These are phyloP conservation scores for Ichneumon xanthorius DNA, from an alignment of 2,888 invertebrate species.

Conservation along the genomic window DNA sequence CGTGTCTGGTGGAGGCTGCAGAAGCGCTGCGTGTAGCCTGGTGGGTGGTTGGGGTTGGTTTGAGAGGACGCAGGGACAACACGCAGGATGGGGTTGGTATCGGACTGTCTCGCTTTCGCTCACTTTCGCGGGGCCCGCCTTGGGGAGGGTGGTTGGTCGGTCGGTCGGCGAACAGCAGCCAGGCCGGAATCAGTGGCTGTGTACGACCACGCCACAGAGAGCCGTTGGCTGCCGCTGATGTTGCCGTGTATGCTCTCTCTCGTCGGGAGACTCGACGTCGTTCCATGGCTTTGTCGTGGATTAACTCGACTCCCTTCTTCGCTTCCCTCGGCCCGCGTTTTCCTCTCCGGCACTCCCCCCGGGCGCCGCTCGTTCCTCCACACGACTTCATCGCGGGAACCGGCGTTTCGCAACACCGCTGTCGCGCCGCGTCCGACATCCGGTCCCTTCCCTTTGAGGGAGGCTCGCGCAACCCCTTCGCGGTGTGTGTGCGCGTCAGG, in stretches of 20 bases:
- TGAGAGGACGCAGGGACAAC: slow-evolving; percentile 48
- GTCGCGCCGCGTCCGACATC: slow-evolving; percentile 56
- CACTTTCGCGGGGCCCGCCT: neutral
- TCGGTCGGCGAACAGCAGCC: slow-evolving; percentile 3
- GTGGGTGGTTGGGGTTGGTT: slow-evolving; percentile 5
- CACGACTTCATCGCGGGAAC: slow-evolving; percentile 44
- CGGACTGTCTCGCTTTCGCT: slow-evolving; percentile 17
- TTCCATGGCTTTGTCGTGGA: slow-evolving; percentile 72
- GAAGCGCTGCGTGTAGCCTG: slow-evolving; percentile 25
- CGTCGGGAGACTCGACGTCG: slow-evolving; percentile 61
- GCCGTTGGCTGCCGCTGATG: slow-evolving; percentile 1
- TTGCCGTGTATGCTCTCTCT: slow-evolving; percentile 24
- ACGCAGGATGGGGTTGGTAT: slow-evolving; percentile 16
- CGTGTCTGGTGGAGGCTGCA: slow-evolving; percentile 32
- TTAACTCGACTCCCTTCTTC: slow-evolving; percentile 70
- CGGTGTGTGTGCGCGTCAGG: neutral
- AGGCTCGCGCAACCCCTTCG: slow-evolving; percentile 18
- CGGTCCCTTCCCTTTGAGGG: slow-evolving; percentile 58
- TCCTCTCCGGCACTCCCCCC: slow-evolving; percentile 37
- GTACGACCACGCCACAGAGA: slow-evolving; percentile 12
- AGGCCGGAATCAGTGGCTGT: slow-evolving; percentile 9
- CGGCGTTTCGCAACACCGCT: slow-evolving; percentile 33
- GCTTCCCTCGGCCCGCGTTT: slow-evolving; percentile 46
- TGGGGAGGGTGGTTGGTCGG: neutral
- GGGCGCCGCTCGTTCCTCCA: slow-evolving; percentile 24